These are phyloP conservation scores for Phoxinus phoxinus DNA, from an alignment of 2,113 vertebrate species.

Conservation along the genomic window DNA sequence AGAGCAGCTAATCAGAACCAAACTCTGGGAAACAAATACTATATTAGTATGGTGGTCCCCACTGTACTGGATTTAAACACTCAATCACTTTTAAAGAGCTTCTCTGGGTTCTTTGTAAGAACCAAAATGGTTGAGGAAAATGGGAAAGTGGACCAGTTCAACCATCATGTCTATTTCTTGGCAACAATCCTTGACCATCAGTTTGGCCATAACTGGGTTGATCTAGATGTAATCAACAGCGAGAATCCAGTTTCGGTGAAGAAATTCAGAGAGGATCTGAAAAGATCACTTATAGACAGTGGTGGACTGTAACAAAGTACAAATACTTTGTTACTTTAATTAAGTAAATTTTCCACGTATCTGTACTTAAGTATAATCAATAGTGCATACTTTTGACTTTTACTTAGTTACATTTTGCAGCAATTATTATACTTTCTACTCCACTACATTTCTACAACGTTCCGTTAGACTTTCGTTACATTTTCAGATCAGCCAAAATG, in stretches of 20 bases:
- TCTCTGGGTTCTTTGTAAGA: slow-evolving; percentile 14
- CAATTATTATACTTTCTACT: too few relatives aligned
- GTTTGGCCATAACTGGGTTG: slow-evolving; percentile 45
- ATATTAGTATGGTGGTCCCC: slow-evolving; percentile 27
- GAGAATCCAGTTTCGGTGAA: background rate
- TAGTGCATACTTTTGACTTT: too few relatives aligned
- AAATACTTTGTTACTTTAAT: too few relatives aligned
- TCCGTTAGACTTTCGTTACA: too few relatives aligned
- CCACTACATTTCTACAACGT: too few relatives aligned
- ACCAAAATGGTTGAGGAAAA: slow-evolving; percentile 30
- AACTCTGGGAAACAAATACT: too few relatives aligned
- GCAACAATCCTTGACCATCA: slow-evolving; percentile 41
- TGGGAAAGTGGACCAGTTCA: slow-evolving; percentile 35
- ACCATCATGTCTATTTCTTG: slow-evolving; percentile 42
- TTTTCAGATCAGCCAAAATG: too few relatives aligned
- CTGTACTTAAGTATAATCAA: too few relatives aligned
- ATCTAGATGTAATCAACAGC: background rate
- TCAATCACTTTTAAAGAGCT: slow-evolving; percentile 50
- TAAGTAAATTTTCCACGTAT: too few relatives aligned
- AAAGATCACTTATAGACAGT: background rate
- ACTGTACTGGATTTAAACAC: slow-evolving; percentile 37
- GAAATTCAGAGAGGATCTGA: background rate
- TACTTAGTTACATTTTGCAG: too few relatives aligned
- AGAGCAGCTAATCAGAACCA: too few relatives aligned
- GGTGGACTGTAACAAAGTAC: too few relatives aligned